Conservation (phyloP, 2,888 invertebrate genomes). For the Seira ritae region DNA sequence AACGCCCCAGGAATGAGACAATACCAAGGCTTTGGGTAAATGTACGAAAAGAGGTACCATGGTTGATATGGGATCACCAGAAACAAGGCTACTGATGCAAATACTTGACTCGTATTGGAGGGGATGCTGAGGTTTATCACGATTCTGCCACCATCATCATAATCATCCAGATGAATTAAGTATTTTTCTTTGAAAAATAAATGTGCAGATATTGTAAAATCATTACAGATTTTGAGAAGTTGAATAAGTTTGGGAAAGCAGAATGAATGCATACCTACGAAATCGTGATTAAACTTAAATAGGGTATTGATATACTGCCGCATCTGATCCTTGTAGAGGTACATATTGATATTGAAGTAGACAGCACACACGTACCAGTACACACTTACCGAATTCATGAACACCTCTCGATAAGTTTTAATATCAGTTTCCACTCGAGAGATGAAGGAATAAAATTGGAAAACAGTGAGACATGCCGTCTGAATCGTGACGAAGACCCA, state of each 20-base stretch:
- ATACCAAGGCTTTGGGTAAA: slow-evolving; percentile 62
- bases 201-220: neutral
- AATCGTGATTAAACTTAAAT: slow-evolving; percentile 41
- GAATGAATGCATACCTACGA: slow-evolving; percentile 38
- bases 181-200: slow-evolving; percentile 39
- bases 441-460: slow-evolving; percentile 43
- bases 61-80: slow-evolving; percentile 56
- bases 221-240: slow-evolving; percentile 55
- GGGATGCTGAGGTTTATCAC: slow-evolving; percentile 55
- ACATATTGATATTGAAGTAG: slow-evolving; percentile 54
- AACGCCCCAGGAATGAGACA: slow-evolving; percentile 61
- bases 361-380: slow-evolving; percentile 56
- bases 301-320: slow-evolving; percentile 54
- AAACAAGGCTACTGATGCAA: slow-evolving; percentile 49
- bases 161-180: slow-evolving; percentile 18
- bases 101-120: slow-evolving; percentile 48
- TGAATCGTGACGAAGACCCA: slow-evolving; percentile 32
- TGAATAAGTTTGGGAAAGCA: no score
- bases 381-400: slow-evolving; percentile 43
- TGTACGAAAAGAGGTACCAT: slow-evolving; percentile 62
- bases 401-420: slow-evolving; percentile 44
- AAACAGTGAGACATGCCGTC: slow-evolving; percentile 15
- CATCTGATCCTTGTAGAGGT: slow-evolving; percentile 42
- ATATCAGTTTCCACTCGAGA: neutral
- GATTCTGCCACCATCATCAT: slow-evolving; percentile 40